A percentile compares a stretch with the other conserved stretches of the same genome.
Evolutionary conservation across 1,140 invertebrate genomes (phyloP).

Genomic region (Ceratoteleas bidentatus): DNA sequence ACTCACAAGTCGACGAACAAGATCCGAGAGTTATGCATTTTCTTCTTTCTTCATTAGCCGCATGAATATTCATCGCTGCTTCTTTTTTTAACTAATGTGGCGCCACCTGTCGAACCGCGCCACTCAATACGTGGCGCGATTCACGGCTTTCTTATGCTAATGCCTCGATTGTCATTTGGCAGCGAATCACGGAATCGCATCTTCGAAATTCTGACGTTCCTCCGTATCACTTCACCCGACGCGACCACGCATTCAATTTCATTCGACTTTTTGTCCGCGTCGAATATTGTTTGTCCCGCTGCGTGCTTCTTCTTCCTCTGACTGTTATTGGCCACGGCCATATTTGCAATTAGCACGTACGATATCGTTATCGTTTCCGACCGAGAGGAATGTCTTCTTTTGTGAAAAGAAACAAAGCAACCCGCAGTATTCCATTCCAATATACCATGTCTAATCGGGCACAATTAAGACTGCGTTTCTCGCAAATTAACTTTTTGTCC

Average conservation of each 20-base stretch:
- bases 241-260: too few species aligned
- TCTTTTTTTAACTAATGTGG: not conserved
- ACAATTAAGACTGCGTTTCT: slow-evolving; percentile 35
- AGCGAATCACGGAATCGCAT: too few species aligned
- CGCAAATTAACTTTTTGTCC: slow-evolving; percentile 30
- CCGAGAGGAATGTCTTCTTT: slow-evolving; percentile 29
- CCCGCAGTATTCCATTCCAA: slow-evolving; percentile 12
- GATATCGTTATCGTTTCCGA: slow-evolving; percentile 30
- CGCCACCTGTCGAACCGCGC: slow-evolving; percentile 30
- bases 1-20: slow-evolving; percentile 22
- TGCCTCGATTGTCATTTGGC: too few species aligned
- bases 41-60: slow-evolving; percentile 26
- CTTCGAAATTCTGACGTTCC: too few species aligned
- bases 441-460: slow-evolving; percentile 24
- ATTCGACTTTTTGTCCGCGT: too few species aligned
- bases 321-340: slow-evolving; percentile 13
- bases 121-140: too few species aligned
- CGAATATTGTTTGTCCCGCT: too few species aligned
- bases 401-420: slow-evolving; percentile 24
- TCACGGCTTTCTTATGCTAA: too few species aligned
- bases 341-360: slow-evolving; percentile 34
- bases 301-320: slow-evolving; percentile 7
- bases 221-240: too few species aligned
- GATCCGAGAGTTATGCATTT: slow-evolving; percentile 4
- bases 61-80: slow-evolving; percentile 27